Percentiles rank a stretch among this genome's conserved stretches.
Conservation (phyloP, 2,888 invertebrate species). For the Mesopsocus fuscifrons region DNA sequence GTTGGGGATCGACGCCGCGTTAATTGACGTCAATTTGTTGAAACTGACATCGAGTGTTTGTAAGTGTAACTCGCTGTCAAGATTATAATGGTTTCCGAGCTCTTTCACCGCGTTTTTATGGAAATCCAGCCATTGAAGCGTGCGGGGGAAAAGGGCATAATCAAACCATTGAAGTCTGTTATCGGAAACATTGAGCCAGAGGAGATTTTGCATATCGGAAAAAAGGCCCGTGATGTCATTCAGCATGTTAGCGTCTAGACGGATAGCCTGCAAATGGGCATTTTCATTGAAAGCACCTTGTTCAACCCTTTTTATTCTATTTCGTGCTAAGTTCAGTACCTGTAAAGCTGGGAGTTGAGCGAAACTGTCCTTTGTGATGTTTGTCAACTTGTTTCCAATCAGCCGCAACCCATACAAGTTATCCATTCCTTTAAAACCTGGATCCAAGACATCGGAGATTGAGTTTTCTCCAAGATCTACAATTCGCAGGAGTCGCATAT, state of each 20-base stretch:
- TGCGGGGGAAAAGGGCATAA: slow-evolving; percentile 62
- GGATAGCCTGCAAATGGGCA: slow-evolving; percentile 62
- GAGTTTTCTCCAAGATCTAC: slow-evolving; percentile 84
- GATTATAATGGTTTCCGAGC: slow-evolving; percentile 51
- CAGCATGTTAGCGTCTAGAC: slow-evolving; percentile 69
- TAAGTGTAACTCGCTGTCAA: slow-evolving; percentile 50
- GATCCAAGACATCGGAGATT: slow-evolving; percentile 59
- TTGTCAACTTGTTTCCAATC: slow-evolving; percentile 72
- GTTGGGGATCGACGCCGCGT: slow-evolving; percentile 58
- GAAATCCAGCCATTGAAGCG: slow-evolving; percentile 74
- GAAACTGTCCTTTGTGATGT: slow-evolving; percentile 61
- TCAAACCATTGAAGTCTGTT: slow-evolving; percentile 79
- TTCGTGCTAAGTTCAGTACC: slow-evolving; percentile 73
- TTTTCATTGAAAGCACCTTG: slow-evolving; percentile 64
- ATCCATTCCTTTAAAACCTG: slow-evolving; percentile 64
- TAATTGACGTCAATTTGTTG: slow-evolving; percentile 64
- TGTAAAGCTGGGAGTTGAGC: slow-evolving; percentile 62
- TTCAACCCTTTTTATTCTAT: slow-evolving; percentile 58
- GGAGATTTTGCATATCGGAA: slow-evolving; percentile 57
- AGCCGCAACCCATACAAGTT: slow-evolving; percentile 74
- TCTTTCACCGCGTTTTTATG: slow-evolving; percentile 70
- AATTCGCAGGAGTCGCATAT: slow-evolving; percentile 68
- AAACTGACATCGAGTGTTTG: slow-evolving; percentile 81
- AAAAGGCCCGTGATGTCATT: slow-evolving; percentile 69
- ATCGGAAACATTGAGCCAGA: slow-evolving; percentile 83